Conservation (phyloP, 2,797 vertebrate genomes). For the Tachyglossus aculeatus region DNA sequence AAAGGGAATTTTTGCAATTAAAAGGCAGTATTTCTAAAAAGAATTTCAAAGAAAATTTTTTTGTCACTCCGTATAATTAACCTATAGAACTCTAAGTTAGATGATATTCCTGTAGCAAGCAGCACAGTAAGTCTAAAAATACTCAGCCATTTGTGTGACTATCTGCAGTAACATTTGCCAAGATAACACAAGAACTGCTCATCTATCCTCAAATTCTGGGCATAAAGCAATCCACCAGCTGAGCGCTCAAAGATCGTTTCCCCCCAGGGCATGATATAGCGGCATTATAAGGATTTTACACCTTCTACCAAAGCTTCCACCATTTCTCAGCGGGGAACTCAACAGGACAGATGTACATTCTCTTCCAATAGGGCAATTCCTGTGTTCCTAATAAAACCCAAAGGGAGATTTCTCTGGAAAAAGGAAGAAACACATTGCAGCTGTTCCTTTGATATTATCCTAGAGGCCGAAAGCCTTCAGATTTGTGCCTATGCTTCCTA, state of each 20-base stretch:
- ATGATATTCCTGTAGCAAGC: slow-evolving; percentile 2
- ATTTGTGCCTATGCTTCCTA: fast-evolving
- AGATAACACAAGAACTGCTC: slow-evolving; percentile 51
- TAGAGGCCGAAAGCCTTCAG: fast-evolving
- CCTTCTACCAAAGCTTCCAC: background rate
- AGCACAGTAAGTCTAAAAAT: slow-evolving; percentile 12
- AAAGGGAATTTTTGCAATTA: slow-evolving; percentile 21
- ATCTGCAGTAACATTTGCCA: slow-evolving; percentile 27
- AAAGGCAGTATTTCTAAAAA: background rate
- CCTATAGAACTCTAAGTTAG: slow-evolving; percentile 5
- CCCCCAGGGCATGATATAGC: background rate
- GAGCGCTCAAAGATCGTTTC: background rate
- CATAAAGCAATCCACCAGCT: slow-evolving; percentile 26
- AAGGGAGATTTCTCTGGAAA: slow-evolving; percentile 13
- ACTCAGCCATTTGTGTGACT: background rate
- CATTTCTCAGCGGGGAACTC: background rate
- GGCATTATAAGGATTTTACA: slow-evolving; percentile 5
- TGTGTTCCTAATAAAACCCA: slow-evolving; percentile 32
- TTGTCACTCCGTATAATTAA: slow-evolving; percentile 30
- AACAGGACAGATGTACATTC: background rate
- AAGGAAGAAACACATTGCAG: background rate
- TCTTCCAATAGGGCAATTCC: slow-evolving; percentile 1
- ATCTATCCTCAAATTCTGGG: slow-evolving; percentile 34
- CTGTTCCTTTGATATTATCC: background rate
- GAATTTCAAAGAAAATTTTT: slow-evolving; percentile 21